phyloP scores from a whole-genome alignment of 1,140 invertebrate genomes.

The Drosophila parvula region DNA sequence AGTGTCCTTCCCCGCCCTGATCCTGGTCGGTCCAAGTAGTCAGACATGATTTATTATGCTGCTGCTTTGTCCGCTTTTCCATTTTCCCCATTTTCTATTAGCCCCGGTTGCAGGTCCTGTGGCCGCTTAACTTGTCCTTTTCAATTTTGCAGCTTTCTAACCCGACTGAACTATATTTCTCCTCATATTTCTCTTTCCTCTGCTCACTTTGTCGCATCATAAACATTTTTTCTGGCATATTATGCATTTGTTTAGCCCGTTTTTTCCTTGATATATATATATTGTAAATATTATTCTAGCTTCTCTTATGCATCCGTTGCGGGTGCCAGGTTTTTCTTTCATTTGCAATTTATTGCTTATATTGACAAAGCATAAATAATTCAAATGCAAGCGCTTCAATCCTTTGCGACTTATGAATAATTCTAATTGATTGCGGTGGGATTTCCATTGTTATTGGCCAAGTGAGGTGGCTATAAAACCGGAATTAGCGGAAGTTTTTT shows the following conservation, averaged over 20 bases:
- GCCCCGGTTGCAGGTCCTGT: slow-evolving; percentile 26
- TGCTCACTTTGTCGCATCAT: slow-evolving; percentile 31
- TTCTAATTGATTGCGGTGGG: slow-evolving; percentile 23
- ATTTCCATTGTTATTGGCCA: background rate
- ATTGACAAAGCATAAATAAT: slow-evolving; percentile 44
- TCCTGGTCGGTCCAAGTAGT: slow-evolving; percentile 36
- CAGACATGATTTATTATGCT: slow-evolving; percentile 54
- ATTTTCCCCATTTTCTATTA: slow-evolving; percentile 50
- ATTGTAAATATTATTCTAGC: slow-evolving; percentile 33
- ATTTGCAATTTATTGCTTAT: slow-evolving; percentile 33
- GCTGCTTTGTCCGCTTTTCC: slow-evolving; percentile 37
- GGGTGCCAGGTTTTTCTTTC: background rate
- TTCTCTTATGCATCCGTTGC: background rate
- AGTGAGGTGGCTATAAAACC: background rate
- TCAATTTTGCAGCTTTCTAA: slow-evolving; percentile 36
- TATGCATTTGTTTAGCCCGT: slow-evolving; percentile 17
- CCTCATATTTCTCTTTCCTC: slow-evolving; percentile 8
- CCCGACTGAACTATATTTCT: slow-evolving; percentile 8
- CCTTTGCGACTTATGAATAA: slow-evolving; percentile 35
- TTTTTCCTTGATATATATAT: slow-evolving; percentile 13
- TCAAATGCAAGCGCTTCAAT: slow-evolving; percentile 37
- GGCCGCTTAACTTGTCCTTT: slow-evolving; percentile 49
- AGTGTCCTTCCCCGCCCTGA: slow-evolving; percentile 32
- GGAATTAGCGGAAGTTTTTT: background rate
- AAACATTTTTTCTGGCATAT: slow-evolving; percentile 23